Conservation (phyloP, 2,888 invertebrate species). For the Drosophila villosipedis region DNA sequence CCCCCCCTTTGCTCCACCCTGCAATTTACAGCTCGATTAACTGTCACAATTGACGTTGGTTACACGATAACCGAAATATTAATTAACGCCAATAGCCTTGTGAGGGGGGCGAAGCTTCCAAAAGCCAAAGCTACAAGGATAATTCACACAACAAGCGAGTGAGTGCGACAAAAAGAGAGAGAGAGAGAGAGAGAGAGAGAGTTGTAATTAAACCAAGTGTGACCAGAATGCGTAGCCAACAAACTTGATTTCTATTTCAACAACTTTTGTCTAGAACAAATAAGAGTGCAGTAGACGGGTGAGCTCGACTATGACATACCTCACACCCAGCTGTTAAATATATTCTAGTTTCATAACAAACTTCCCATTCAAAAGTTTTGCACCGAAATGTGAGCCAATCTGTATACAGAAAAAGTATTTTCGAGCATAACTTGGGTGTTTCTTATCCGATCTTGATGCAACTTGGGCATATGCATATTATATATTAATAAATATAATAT, state of each 20-base stretch:
- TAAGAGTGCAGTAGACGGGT: neutral
- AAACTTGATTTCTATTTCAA: neutral
- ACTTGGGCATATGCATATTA: too few species aligned
- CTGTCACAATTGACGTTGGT: slow-evolving; percentile 62
- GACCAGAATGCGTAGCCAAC: neutral
- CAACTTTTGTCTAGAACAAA: neutral
- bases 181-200: neutral
- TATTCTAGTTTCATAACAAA: too few species aligned
- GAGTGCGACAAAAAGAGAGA: fast-evolving
- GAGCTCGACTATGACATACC: neutral
- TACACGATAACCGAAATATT: slow-evolving; percentile 53
- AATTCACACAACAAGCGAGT: neutral
- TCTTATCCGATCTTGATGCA: too few species aligned
- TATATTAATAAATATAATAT: too few species aligned
- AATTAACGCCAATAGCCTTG: slow-evolving; percentile 22
- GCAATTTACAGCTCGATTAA: slow-evolving; percentile 76
- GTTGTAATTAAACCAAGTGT: neutral
- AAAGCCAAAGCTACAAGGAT: neutral
- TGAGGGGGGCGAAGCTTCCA: neutral
- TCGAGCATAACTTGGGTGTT: neutral
- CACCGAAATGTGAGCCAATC: too few species aligned
- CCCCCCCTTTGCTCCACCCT: neutral
- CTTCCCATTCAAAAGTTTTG: too few species aligned
- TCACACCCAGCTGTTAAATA: too few species aligned
- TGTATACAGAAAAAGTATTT: neutral